Evolutionary conservation across 2,797 vertebrate species (phyloP).

Genomic region (Callimico goeldii): DNA sequence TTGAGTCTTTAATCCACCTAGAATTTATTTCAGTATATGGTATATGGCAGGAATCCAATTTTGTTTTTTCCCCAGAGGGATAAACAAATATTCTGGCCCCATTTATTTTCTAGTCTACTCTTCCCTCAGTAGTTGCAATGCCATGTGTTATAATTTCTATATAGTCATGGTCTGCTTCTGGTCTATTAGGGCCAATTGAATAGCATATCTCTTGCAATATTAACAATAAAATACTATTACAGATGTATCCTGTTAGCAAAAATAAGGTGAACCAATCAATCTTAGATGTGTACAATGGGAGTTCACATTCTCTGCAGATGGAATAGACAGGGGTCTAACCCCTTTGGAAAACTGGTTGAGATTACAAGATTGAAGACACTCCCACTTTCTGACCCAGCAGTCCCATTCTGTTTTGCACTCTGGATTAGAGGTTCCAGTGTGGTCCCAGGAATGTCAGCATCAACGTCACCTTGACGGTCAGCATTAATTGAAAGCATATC

Average conservation of each 20-base stretch:
- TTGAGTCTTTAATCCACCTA: not conserved
- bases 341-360: not conserved
- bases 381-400: not conserved
- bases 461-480: not conserved
- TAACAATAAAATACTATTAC: not conserved
- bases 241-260: not conserved
- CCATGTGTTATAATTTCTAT: not conserved
- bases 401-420: not conserved
- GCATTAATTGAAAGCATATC: not conserved
- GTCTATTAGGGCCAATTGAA: not conserved
- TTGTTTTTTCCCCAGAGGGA: not conserved
- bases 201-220: not conserved
- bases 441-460: not conserved
- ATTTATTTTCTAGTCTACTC: not conserved
- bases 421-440: not conserved
- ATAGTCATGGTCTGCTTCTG: not conserved
- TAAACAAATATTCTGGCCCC: not conserved
- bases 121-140: not conserved
- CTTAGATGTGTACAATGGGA: not conserved
- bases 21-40: not conserved
- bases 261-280: not conserved
- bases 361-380: not conserved
- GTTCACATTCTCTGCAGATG: not conserved
- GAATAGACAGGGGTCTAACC: not conserved
- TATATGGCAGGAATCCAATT: not conserved